Evolutionary conservation across 2,888 invertebrate genomes (phyloP).

Genomic region (Cryptosula pallasiana): DNA sequence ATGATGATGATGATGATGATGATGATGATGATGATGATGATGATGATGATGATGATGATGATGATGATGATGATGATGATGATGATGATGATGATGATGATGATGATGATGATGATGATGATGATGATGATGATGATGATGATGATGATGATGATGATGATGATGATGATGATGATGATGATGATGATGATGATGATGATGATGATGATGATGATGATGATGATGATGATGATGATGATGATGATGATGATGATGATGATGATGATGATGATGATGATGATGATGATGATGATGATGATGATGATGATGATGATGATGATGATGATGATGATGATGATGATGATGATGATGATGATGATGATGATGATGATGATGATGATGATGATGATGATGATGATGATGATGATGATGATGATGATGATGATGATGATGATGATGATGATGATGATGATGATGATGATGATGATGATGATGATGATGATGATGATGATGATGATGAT

Average conservation of each 20-base stretch:
- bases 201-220: not conserved
- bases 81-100: slow-evolving; percentile 10
- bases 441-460: slow-evolving; percentile 10
- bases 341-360: slow-evolving; percentile 10
- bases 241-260: not conserved
- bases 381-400: slow-evolving; percentile 10
- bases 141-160: slow-evolving; percentile 10
- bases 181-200: slow-evolving; percentile 5
- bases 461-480: slow-evolving; percentile 10
- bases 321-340: slow-evolving; percentile 10
- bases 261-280: no score
- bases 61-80: slow-evolving; percentile 10
- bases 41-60: slow-evolving; percentile 10
- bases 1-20: slow-evolving; percentile 10
- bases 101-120: slow-evolving; percentile 10
- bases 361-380: slow-evolving; percentile 10
- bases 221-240: not conserved
- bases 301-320: not conserved
- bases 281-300: not conserved
- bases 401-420: slow-evolving; percentile 10
- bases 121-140: slow-evolving; percentile 10
- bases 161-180: slow-evolving; percentile 6
- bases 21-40: slow-evolving; percentile 10
- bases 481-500: slow-evolving; percentile 10
- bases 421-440: slow-evolving; percentile 6